These are phyloP conservation scores for Syrmaticus mikado DNA, from an alignment of 2,113 vertebrate genomes.

Conservation along the genomic window DNA sequence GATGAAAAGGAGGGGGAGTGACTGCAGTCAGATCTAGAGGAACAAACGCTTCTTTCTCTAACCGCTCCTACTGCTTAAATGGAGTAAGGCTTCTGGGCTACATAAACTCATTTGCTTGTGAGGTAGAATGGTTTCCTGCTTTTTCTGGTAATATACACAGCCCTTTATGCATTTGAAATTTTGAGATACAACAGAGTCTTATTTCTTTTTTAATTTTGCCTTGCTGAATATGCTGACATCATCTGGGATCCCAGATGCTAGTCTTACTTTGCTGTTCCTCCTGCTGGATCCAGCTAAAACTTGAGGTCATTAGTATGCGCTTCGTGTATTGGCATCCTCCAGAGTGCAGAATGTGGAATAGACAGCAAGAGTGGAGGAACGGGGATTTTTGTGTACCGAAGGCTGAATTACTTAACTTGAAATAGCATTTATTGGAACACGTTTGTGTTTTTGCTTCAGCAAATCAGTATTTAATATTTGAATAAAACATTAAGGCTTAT, in stretches of 20 bases:
- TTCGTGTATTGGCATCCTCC: neutral
- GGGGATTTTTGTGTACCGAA: conserved; percentile 31
- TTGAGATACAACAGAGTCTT: neutral
- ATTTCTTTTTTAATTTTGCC: neutral
- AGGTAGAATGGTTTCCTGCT: neutral
- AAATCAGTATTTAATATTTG: conserved; percentile 52
- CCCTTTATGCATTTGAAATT: neutral
- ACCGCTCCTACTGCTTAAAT: neutral
- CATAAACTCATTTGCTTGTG: neutral
- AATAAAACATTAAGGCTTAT: conserved; percentile 37
- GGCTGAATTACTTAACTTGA: conserved; percentile 59
- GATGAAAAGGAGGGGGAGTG: neutral
- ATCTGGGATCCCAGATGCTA: neutral
- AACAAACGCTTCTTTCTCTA: neutral
- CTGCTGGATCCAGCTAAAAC: neutral
- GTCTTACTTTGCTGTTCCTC: neutral
- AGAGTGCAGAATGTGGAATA: conserved; percentile 21
- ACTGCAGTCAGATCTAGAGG: neutral
- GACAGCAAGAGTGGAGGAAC: conserved; percentile 45
- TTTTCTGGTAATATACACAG: neutral
- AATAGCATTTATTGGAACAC: conserved; percentile 60
- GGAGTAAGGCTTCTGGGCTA: neutral
- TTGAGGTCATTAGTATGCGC: conserved; percentile 42
- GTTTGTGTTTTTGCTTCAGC: conserved; percentile 48
- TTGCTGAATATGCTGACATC: neutral